phyloP scores from a whole-genome alignment of 2,113 vertebrate species.

The Petrocephalus zakoni region DNA sequence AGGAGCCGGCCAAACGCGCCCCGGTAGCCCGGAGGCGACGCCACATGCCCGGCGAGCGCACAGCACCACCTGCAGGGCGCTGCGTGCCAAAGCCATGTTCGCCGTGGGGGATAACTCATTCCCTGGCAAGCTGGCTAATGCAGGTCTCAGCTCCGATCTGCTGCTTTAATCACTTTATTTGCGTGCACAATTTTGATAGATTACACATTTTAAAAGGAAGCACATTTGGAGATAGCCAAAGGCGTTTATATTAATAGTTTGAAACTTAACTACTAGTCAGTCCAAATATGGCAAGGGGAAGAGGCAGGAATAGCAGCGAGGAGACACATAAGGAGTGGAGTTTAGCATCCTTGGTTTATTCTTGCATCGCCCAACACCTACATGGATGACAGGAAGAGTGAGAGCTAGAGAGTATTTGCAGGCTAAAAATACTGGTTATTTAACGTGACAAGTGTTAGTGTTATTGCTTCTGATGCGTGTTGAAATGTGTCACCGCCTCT shows the following conservation, averaged over 20 bases:
- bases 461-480: background rate
- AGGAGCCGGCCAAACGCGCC: background rate
- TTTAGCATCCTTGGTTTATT: background rate
- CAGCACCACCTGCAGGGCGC: constrained; percentile 78
- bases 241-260: background rate
- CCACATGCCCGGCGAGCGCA: background rate
- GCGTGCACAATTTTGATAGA: background rate
- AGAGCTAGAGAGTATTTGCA: background rate
- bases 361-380: background rate
- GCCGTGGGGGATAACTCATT: background rate
- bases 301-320: background rate
- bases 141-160: background rate
- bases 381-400: background rate
- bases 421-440: background rate
- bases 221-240: background rate
- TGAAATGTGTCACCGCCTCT: background rate
- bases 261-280: background rate
- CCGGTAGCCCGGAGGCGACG: background rate
- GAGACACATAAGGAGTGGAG: background rate
- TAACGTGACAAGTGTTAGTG: background rate
- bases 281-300: background rate
- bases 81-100: constrained; percentile 57
- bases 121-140: background rate
- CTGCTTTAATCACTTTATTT: background rate
- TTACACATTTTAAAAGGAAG: background rate